A percentile compares a stretch with the other conserved stretches of the same genome.
These are phyloP conservation scores for Agonopterix subpropinquella DNA, from an alignment of 2,888 invertebrate species.

Conservation along the genomic window DNA sequence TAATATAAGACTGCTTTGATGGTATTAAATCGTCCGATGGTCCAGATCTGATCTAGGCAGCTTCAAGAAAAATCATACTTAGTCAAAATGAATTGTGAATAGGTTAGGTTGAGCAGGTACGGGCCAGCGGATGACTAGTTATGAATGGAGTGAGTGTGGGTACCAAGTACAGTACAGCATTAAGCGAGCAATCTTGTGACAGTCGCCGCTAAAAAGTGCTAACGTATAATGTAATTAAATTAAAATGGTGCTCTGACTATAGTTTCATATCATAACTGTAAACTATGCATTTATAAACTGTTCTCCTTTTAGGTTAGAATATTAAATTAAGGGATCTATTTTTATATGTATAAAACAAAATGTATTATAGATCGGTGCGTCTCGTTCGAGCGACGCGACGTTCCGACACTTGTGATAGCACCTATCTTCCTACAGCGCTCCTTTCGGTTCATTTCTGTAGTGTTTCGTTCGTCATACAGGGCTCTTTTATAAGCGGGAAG, in stretches of 20 bases:
- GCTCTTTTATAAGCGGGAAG: too few relatives aligned
- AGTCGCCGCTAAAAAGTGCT: conserved; percentile 2
- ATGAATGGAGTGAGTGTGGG: background rate
- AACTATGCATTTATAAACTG: conserved; percentile 59
- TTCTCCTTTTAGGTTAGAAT: conserved; percentile 54
- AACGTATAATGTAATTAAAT: conserved; percentile 20
- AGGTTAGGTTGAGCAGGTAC: too few relatives aligned
- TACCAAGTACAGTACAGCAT: background rate
- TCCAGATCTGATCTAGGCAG: too few relatives aligned
- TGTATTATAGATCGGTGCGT: conserved; percentile 6
- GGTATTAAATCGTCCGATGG: background rate
- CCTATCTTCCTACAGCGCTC: conserved; percentile 4
- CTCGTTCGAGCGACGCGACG: conserved; percentile 5
- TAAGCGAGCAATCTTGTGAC: background rate
- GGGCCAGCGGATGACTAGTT: too few relatives aligned
- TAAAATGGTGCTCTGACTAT: conserved; percentile 66
- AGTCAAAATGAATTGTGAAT: too few relatives aligned
- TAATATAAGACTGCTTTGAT: conserved; percentile 5
- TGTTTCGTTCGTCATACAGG: too few relatives aligned
- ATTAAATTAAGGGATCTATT: conserved; percentile 55
- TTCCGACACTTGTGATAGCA: conserved; percentile 9
- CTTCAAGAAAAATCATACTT: too few relatives aligned
- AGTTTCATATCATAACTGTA: conserved; percentile 69
- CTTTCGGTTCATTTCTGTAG: background rate
- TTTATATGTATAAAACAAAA: conserved; percentile 48